Evolutionary conservation across 1,140 invertebrate species (phyloP).

Genomic region (Orchesella cincta): DNA sequence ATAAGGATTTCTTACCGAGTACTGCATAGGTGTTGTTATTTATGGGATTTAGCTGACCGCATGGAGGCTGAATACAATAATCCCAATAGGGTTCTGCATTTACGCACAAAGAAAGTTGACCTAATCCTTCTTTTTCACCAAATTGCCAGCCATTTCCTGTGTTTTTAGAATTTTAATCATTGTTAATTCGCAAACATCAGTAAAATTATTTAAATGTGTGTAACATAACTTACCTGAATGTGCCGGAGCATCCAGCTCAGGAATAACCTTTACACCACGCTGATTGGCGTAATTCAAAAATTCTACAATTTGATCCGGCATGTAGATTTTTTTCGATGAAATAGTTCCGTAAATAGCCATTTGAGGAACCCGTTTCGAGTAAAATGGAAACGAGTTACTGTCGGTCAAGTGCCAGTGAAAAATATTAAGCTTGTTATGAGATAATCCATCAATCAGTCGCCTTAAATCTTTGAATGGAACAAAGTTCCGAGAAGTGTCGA

Average conservation of each 20-base stretch:
- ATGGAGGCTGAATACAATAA: slow-evolving; percentile 52
- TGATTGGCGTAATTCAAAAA: slow-evolving; percentile 65
- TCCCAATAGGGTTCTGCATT: slow-evolving; percentile 51
- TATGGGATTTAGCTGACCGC: slow-evolving; percentile 53
- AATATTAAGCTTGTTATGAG: slow-evolving; percentile 76
- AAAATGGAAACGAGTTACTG: slow-evolving; percentile 78
- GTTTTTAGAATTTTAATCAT: not conserved
- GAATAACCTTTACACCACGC: slow-evolving; percentile 69
- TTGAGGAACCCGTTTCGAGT: slow-evolving; percentile 68
- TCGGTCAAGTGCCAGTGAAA: slow-evolving; percentile 86
- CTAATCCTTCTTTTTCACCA: slow-evolving; percentile 59
- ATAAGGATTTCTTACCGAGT: slow-evolving; percentile 6
- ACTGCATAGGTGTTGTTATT: slow-evolving; percentile 16
- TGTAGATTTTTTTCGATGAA: slow-evolving; percentile 51
- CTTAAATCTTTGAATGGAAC: slow-evolving; percentile 70
- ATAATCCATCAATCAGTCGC: slow-evolving; percentile 74
- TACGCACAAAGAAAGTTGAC: slow-evolving; percentile 53
- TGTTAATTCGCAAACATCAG: not conserved
- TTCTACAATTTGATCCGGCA: slow-evolving; percentile 49
- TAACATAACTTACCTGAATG: slow-evolving; percentile 67
- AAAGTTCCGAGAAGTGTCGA: slow-evolving; percentile 79
- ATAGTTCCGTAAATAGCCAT: slow-evolving; percentile 59
- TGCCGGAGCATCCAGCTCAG: slow-evolving; percentile 82
- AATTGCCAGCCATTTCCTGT: slow-evolving; percentile 70
- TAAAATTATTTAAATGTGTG: not conserved